These are phyloP conservation scores for Berghia stephanieae DNA, from an alignment of 1,140 invertebrate genomes.

Conservation along the genomic window DNA sequence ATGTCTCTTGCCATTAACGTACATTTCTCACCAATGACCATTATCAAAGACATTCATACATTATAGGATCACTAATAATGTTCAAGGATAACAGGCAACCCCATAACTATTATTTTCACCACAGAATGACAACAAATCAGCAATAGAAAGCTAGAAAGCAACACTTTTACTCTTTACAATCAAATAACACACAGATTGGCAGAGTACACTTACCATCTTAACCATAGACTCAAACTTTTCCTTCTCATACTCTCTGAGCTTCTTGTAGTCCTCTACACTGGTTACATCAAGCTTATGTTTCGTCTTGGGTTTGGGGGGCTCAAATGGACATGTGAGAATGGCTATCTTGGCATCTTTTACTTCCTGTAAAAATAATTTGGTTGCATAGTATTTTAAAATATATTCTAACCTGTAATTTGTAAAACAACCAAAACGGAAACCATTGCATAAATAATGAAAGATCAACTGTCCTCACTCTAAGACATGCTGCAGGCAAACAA, in stretches of 20 bases:
- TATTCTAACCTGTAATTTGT: background rate
- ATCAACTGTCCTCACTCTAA: no score
- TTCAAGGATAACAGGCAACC: no score
- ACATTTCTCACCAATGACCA: no score
- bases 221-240: constrained; percentile 98
- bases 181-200: background rate
- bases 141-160: no score
- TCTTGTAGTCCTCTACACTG: constrained; percentile 94
- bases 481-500: no score
- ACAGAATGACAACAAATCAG: background rate
- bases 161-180: no score
- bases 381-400: background rate
- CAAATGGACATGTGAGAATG: constrained; percentile 99
- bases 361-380: constrained; percentile 64
- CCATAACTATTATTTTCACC: no score
- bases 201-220: constrained; percentile 74
- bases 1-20: no score
- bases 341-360: constrained; percentile 91
- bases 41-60: no score
- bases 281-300: constrained; percentile 99
- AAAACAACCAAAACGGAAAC: no score
- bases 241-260: constrained; percentile 91
- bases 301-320: constrained; percentile 99
- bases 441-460: no score
- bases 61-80: no score